Evolutionary conservation across 2,113 vertebrate genomes (phyloP).

Genomic region (Agapornis roseicollis): DNA sequence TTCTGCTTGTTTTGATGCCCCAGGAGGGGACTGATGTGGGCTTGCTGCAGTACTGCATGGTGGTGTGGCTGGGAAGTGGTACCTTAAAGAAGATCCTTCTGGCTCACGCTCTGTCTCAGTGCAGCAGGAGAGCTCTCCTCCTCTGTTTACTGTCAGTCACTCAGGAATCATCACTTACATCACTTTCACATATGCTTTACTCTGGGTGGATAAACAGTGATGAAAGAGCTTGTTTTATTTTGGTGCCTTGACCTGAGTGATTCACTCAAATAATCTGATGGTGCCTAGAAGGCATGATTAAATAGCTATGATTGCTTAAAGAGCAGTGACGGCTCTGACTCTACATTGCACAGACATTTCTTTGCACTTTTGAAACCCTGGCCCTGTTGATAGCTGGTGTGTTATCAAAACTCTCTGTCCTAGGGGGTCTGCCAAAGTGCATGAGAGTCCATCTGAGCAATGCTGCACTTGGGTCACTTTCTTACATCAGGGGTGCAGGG

Average conservation of each 20-base stretch:
- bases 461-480: constrained; percentile 1
- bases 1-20: background rate
- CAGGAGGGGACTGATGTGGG: background rate
- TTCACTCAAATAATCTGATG: background rate
- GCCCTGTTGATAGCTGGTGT: background rate
- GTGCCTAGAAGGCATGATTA: background rate
- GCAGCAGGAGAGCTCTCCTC: background rate
- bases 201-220: background rate
- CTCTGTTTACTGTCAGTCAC: background rate
- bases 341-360: background rate
- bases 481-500: constrained; percentile 14
- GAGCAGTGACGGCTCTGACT: background rate
- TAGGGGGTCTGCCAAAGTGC: background rate
- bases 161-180: background rate
- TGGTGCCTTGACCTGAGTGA: background rate
- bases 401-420: background rate
- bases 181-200: background rate
- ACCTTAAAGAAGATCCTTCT: background rate
- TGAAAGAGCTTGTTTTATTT: constrained; percentile 13
- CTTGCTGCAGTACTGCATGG: background rate
- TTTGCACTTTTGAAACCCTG: background rate
- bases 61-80: background rate
- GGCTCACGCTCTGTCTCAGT: background rate
- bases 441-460: background rate
- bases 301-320: constrained; percentile 5